phyloP scores from a whole-genome alignment of 2,113 vertebrate genomes.

The Microcebus tavaratra region DNA sequence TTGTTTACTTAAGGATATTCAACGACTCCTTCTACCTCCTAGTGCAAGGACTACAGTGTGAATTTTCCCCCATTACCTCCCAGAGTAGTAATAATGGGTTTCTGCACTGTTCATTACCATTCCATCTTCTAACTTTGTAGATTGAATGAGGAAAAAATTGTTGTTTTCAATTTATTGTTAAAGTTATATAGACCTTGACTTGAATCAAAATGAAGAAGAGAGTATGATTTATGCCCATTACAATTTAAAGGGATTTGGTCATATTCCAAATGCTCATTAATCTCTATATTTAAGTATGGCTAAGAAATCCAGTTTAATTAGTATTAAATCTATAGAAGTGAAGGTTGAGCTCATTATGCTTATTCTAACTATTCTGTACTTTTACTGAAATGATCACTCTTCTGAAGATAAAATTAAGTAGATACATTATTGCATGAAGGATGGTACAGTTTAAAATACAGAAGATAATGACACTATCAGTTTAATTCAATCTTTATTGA shows the following conservation, averaged over 20 bases:
- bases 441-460: slow-evolving; percentile 28
- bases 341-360: slow-evolving; percentile 71
- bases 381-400: slow-evolving; percentile 59
- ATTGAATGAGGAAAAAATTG: slow-evolving; percentile 47
- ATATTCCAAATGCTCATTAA: slow-evolving; percentile 75
- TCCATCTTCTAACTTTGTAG: slow-evolving; percentile 19
- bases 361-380: slow-evolving; percentile 39
- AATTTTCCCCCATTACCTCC: background rate
- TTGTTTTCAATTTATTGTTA: slow-evolving; percentile 71
- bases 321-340: slow-evolving; percentile 78
- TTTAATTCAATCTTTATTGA: slow-evolving; percentile 1
- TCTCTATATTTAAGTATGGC: slow-evolving; percentile 71
- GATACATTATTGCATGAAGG: background rate
- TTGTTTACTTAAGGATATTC: background rate
- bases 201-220: slow-evolving; percentile 76
- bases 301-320: slow-evolving; percentile 71
- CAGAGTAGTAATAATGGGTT: background rate
- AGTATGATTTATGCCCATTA: slow-evolving; percentile 64
- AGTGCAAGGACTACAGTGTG: background rate
- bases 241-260: slow-evolving; percentile 77
- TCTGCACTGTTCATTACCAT: background rate
- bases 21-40: background rate
- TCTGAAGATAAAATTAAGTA: slow-evolving; percentile 68
- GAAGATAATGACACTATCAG: background rate
- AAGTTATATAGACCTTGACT: slow-evolving; percentile 68